phyloP scores from a whole-genome alignment of 2,797 vertebrate genomes.

The Craterocephalus amniculus region DNA sequence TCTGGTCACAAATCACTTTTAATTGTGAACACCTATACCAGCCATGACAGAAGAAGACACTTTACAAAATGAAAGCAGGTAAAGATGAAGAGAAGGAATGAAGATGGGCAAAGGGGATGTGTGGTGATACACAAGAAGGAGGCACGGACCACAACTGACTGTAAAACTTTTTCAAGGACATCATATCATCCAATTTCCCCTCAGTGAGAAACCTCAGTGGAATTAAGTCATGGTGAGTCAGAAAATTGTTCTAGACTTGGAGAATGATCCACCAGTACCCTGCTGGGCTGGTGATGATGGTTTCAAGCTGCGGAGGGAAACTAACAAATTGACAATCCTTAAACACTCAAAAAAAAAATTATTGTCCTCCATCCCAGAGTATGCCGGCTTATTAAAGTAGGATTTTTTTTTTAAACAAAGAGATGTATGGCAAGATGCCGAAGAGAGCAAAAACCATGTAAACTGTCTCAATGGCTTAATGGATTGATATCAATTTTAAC shows the following conservation, averaged over 20 bases:
- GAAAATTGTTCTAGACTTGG: conserved; percentile 3
- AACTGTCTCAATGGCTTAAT: too few relatives aligned
- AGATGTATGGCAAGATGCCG: too few relatives aligned
- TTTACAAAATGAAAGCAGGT: not conserved
- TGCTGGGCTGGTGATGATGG: conserved; percentile 11
- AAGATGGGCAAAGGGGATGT: not conserved
- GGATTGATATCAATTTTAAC: too few relatives aligned
- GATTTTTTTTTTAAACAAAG: too few relatives aligned
- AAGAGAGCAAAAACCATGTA: too few relatives aligned
- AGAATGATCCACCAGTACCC: conserved; percentile 1
- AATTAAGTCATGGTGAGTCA: not conserved
- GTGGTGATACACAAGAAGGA: not conserved
- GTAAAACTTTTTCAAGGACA: not conserved
- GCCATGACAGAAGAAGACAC: not conserved
- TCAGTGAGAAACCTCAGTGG: not conserved
- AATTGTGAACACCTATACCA: not conserved
- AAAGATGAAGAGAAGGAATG: too few relatives aligned
- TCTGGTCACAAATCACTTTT: not conserved
- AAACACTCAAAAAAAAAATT: too few relatives aligned
- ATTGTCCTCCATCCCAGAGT: too few relatives aligned
- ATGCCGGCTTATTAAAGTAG: too few relatives aligned
- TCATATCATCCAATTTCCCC: conserved; percentile 13
- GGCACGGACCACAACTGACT: not conserved
- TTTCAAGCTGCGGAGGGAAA: not conserved
- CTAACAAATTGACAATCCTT: too few relatives aligned